Conservation (phyloP, 2,797 vertebrate species). For the Coilia nasus region DNA sequence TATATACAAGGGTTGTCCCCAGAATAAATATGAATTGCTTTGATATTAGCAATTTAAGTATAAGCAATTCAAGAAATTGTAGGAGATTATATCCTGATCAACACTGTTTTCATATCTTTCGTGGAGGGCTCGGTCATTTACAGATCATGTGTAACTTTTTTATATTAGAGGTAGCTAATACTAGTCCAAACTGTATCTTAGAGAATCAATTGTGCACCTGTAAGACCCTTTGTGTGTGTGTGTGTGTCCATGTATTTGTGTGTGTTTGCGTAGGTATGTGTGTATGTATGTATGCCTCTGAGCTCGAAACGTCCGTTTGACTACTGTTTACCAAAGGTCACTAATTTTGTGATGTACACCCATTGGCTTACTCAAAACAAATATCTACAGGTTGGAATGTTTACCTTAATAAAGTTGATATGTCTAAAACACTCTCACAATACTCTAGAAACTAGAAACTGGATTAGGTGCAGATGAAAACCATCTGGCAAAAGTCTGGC, state of each 20-base stretch:
- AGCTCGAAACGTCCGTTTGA: background rate
- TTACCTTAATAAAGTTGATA: background rate
- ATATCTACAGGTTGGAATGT: background rate
- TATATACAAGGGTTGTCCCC: background rate
- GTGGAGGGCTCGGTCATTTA: background rate
- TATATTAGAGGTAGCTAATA: too few relatives aligned
- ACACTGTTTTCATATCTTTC: background rate
- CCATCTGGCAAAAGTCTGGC: background rate
- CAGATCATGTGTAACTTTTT: background rate
- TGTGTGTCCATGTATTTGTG: background rate
- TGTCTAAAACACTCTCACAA: background rate
- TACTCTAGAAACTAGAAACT: background rate
- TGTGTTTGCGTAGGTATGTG: background rate
- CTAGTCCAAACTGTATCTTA: background rate
- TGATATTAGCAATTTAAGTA: background rate
- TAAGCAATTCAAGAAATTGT: background rate
- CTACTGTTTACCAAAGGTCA: background rate
- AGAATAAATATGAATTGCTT: background rate
- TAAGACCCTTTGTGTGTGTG: conserved; percentile 57
- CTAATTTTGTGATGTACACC: background rate
- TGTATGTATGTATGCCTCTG: background rate
- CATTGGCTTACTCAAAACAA: background rate
- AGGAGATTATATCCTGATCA: background rate
- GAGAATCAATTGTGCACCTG: conserved; percentile 34
- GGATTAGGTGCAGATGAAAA: background rate